phyloP scores from a whole-genome alignment of 2,113 vertebrate species.

The Cephalophus harveyi region DNA sequence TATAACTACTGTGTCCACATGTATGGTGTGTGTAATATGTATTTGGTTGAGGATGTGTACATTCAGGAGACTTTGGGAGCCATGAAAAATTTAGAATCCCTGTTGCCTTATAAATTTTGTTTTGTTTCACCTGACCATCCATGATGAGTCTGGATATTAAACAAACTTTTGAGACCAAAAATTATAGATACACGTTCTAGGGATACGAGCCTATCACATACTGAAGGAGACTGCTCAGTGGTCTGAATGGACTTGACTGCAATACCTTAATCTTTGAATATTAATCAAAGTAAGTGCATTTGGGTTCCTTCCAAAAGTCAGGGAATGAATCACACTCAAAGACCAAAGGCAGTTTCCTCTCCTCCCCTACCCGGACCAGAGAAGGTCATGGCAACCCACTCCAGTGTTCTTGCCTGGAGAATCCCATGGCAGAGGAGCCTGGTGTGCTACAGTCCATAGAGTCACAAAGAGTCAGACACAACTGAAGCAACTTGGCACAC shows the following conservation, averaged over 20 bases:
- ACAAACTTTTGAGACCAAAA: background rate
- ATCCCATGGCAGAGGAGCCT: background rate
- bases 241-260: background rate
- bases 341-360: background rate
- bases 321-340: background rate
- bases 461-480: background rate
- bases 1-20: background rate
- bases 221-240: background rate
- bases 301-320: background rate
- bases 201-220: background rate
- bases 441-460: background rate
- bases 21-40: background rate
- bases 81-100: slow-evolving; percentile 1
- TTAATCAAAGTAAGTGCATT: background rate
- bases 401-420: background rate
- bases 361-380: background rate
- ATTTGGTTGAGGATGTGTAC: background rate
- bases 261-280: background rate
- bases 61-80: background rate
- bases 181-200: background rate
- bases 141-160: background rate
- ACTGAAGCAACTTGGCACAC: background rate
- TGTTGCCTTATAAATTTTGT: background rate
- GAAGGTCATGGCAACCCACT: background rate
- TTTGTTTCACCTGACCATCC: background rate